These are phyloP conservation scores for Lutjanus campechanus DNA, from an alignment of 2,797 vertebrate species.

Conservation along the genomic window DNA sequence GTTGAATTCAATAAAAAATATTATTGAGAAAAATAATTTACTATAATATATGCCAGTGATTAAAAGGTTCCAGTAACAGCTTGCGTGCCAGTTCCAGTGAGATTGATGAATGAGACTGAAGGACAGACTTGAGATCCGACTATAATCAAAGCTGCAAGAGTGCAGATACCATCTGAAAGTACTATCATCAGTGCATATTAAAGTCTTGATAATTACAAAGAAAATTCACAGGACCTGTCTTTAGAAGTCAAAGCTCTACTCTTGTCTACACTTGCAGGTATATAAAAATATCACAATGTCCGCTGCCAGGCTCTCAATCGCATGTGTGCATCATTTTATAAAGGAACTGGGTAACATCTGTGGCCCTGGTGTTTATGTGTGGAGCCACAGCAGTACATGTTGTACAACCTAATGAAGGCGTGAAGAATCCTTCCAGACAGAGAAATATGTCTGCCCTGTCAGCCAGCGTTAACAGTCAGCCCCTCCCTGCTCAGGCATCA, in stretches of 20 bases:
- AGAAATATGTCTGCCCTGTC: slow-evolving; percentile 72
- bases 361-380: slow-evolving; percentile 29
- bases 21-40: no score
- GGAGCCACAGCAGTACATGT: slow-evolving; percentile 35
- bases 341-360: slow-evolving; percentile 20
- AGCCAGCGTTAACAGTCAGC: slow-evolving; percentile 57
- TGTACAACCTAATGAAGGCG: slow-evolving; percentile 45
- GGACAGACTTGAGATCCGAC: not conserved
- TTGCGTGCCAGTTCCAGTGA: not conserved
- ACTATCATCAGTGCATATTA: slow-evolving; percentile 28
- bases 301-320: slow-evolving; percentile 18
- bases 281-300: slow-evolving; percentile 37
- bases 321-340: slow-evolving; percentile 22
- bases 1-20: no score
- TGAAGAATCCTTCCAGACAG: slow-evolving; percentile 66
- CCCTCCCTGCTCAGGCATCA: slow-evolving; percentile 66
- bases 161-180: not conserved
- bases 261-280: slow-evolving; percentile 37
- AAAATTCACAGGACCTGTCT: slow-evolving; percentile 14
- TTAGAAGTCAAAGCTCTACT: not conserved
- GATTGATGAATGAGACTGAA: slow-evolving; percentile 1
- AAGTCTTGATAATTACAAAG: slow-evolving; percentile 43
- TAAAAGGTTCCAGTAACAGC: not conserved
- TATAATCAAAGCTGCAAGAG: slow-evolving; percentile 7
- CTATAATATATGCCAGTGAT: not conserved